phyloP scores from a whole-genome alignment of 1,140 invertebrate species.

The Cydia splendana region DNA sequence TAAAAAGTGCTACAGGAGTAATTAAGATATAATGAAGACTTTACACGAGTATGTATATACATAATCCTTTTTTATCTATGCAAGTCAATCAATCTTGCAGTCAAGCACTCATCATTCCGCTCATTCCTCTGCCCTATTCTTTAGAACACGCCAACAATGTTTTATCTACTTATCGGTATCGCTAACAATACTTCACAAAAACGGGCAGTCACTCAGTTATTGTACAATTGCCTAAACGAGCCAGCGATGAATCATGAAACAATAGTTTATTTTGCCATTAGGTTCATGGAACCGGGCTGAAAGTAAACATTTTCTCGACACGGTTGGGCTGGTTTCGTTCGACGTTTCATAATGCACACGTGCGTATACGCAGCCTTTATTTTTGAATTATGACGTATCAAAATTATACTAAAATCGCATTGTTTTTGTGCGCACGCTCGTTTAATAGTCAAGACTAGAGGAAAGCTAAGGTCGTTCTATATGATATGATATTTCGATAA shows the following conservation, averaged over 20 bases:
- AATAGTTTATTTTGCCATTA: slow-evolving; percentile 57
- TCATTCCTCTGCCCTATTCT: slow-evolving; percentile 20
- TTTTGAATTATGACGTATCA: not conserved
- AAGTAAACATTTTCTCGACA: slow-evolving; percentile 59
- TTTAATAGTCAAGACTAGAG: no score
- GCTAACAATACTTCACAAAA: slow-evolving; percentile 28
- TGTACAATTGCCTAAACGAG: slow-evolving; percentile 27
- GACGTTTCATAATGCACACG: slow-evolving; percentile 34
- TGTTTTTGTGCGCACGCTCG: not conserved
- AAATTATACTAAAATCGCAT: not conserved
- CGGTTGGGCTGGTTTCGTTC: slow-evolving; percentile 40
- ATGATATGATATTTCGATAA: no score
- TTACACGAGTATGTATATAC: no score
- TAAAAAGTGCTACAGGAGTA: no score
- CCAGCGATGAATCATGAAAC: slow-evolving; percentile 36
- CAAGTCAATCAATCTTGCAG: not conserved
- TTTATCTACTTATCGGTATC: slow-evolving; percentile 24
- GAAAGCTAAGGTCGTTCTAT: no score
- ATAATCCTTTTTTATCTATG: not conserved
- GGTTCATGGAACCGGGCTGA: slow-evolving; percentile 56
- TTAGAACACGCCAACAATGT: not conserved
- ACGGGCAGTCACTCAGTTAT: slow-evolving; percentile 1
- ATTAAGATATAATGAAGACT: no score
- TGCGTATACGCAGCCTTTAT: slow-evolving; percentile 24
- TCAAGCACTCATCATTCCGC: slow-evolving; percentile 14